A percentile compares a stretch with the other conserved stretches of the same genome.
Evolutionary conservation across 1,140 invertebrate genomes (phyloP).

Genomic region (Saxidomus purpurata): DNA sequence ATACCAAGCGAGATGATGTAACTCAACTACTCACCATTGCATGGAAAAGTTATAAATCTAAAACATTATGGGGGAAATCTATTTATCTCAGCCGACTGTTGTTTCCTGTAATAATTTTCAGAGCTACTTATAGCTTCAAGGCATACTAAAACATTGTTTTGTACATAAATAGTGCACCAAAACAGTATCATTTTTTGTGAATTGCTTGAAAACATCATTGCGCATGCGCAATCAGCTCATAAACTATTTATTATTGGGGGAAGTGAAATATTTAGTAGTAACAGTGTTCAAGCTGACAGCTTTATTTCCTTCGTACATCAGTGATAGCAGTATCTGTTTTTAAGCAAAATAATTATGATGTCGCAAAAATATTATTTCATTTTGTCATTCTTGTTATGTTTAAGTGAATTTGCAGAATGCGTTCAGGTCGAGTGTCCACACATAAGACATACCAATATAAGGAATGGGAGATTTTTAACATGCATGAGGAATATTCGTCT

Average conservation of each 20-base stretch:
- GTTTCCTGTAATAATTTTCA: background rate
- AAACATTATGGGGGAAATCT: no score
- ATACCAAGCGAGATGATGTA: no score
- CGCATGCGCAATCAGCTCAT: conserved; percentile 22
- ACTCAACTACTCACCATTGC: no score
- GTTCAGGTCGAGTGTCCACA: background rate
- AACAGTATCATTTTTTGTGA: background rate
- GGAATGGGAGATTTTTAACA: background rate
- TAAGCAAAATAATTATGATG: background rate
- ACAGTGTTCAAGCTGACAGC: background rate
- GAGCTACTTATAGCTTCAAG: background rate
- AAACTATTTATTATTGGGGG: background rate
- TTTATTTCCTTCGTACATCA: background rate
- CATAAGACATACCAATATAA: conserved; percentile 7
- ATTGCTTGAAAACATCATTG: background rate
- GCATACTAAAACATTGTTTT: conserved; percentile 5
- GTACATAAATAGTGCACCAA: background rate
- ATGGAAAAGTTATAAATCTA: no score
- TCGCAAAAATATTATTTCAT: background rate
- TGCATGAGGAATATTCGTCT: background rate
- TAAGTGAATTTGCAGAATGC: background rate
- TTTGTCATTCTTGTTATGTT: background rate
- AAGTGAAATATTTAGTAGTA: background rate
- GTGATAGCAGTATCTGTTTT: background rate
- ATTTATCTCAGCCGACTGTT: background rate